phyloP scores from a whole-genome alignment of 2,797 vertebrate species.

The Sebastes iracundus region DNA sequence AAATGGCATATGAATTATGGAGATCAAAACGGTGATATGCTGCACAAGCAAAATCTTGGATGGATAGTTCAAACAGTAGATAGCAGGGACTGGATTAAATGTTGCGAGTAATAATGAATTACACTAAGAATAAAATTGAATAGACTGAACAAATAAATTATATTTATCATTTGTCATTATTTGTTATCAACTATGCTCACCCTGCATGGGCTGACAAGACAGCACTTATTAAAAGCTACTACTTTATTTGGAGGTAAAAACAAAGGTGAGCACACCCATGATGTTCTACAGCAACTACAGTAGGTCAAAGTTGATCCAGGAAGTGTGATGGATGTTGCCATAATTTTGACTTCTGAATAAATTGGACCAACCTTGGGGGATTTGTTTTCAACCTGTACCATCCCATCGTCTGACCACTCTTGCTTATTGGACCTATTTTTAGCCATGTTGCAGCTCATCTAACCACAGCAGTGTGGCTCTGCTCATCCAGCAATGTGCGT shows the following conservation, averaged over 20 bases:
- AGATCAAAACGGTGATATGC: conserved; percentile 6
- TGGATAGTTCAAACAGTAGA: not conserved
- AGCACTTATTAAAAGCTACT: not conserved
- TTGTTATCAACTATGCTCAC: not conserved
- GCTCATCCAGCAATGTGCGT: not conserved
- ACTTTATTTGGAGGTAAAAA: not conserved
- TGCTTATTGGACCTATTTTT: not conserved
- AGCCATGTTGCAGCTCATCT: not conserved
- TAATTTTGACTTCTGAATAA: not conserved
- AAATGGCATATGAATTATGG: conserved; percentile 4
- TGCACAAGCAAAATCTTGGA: not conserved
- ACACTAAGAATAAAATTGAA: no score
- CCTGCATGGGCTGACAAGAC: not conserved
- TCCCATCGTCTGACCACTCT: not conserved
- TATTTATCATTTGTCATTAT: not conserved
- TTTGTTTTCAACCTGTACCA: not conserved
- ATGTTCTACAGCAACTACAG: not conserved
- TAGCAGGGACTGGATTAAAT: not conserved
- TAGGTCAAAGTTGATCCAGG: not conserved
- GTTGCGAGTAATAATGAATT: not conserved
- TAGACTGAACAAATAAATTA: not conserved
- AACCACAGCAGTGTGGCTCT: no score
- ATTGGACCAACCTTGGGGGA: not conserved
- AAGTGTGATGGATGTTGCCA: not conserved
- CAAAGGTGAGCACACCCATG: not conserved